phyloP scores from a whole-genome alignment of 1,140 invertebrate species.

The Caenorhabditis briggsae region DNA sequence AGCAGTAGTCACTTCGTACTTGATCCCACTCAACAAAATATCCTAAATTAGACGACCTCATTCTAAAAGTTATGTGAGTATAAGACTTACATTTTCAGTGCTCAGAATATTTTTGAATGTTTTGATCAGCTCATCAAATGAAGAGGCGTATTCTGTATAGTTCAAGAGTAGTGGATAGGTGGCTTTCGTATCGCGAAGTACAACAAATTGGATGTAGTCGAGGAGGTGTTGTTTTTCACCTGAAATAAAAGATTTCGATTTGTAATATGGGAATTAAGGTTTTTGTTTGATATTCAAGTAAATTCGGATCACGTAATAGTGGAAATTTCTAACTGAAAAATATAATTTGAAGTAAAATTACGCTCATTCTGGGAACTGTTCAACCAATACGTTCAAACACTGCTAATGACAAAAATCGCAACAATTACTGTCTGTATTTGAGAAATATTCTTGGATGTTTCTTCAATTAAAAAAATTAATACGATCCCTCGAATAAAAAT shows the following conservation, averaged over 20 bases:
- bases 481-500: too few relatives aligned
- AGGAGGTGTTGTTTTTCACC: slow-evolving; percentile 25
- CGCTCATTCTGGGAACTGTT: too few relatives aligned
- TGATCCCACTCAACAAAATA: slow-evolving; percentile 5
- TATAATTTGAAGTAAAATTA: too few relatives aligned
- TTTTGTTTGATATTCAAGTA: too few relatives aligned
- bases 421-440: too few relatives aligned
- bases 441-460: too few relatives aligned
- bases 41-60: not conserved
- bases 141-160: not conserved
- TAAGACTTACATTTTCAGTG: slow-evolving; percentile 5
- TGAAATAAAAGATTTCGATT: not conserved
- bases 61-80: not conserved
- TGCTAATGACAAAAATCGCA: too few relatives aligned
- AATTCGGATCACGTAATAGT: too few relatives aligned
- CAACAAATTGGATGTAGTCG: slow-evolving; percentile 14
- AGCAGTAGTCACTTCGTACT: slow-evolving; percentile 18
- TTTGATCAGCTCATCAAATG: slow-evolving; percentile 3
- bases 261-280: too few relatives aligned
- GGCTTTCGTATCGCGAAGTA: not conserved
- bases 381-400: too few relatives aligned
- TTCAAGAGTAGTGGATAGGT: slow-evolving; percentile 22
- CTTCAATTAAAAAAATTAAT: too few relatives aligned
- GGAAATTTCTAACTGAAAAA: too few relatives aligned
- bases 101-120: not conserved